Conservation (phyloP, 2,888 invertebrate genomes). For the Trichopoda pennipes region DNA sequence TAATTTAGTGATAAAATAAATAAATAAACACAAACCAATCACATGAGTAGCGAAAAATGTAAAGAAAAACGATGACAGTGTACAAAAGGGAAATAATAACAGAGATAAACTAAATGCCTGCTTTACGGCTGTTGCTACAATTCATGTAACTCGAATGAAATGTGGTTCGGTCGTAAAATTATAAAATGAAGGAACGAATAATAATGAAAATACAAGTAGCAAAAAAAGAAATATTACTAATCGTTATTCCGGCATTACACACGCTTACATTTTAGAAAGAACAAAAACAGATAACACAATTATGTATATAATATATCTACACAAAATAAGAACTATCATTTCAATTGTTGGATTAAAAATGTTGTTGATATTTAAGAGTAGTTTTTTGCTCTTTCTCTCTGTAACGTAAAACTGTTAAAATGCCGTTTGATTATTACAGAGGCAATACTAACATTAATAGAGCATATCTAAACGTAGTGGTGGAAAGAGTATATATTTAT, state of each 20-base stretch:
- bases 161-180: conserved; percentile 1
- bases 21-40: neutral
- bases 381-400: neutral
- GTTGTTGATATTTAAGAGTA: conserved; percentile 2
- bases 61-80: conserved; percentile 49
- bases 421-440: neutral
- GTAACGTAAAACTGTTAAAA: neutral
- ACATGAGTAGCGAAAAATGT: conserved; percentile 18
- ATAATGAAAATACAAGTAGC: conserved; percentile 31
- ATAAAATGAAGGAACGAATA: neutral
- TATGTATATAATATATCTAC: neutral
- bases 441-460: neutral
- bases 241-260: conserved; percentile 47
- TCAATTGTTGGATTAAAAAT: conserved; percentile 15
- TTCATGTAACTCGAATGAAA: conserved; percentile 32
- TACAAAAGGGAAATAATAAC: conserved; percentile 33
- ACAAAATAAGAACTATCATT: conserved; percentile 16
- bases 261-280: conserved; percentile 37
- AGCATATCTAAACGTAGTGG: neutral
- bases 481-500: neutral
- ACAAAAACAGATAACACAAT: conserved; percentile 12
- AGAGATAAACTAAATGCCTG: conserved; percentile 17
- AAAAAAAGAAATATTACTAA: conserved; percentile 49
- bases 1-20: conserved; percentile 21
- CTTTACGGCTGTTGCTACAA: conserved; percentile 28